Percentiles rank a stretch among this genome's conserved stretches.
These are phyloP conservation scores for Scalopus aquaticus DNA, from an alignment of 2,113 vertebrate genomes.

Conservation along the genomic window DNA sequence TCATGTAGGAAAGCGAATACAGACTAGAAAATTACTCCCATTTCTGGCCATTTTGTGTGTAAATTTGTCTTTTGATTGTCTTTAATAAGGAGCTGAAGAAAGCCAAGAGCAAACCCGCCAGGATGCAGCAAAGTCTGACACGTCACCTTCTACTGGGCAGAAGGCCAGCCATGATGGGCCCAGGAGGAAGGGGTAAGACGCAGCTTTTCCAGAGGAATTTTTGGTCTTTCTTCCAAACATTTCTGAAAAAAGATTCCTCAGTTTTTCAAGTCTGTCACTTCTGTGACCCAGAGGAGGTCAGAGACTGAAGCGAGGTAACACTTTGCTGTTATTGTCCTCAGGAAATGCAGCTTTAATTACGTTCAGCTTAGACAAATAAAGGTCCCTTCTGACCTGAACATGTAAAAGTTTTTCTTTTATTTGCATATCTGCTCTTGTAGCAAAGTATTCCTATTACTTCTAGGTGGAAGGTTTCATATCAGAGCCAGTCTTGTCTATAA, in stretches of 20 bases:
- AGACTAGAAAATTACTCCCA: neutral
- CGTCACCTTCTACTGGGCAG: slow-evolving; percentile 80
- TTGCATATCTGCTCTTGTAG: neutral
- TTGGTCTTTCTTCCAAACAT: neutral
- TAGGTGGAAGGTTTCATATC: neutral
- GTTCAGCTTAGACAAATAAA: slow-evolving; percentile 50
- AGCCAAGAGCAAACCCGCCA: slow-evolving; percentile 68
- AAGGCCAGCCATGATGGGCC: slow-evolving; percentile 80
- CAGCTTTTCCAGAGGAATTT: neutral
- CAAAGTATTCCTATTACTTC: neutral
- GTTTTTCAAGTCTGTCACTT: slow-evolving; percentile 27
- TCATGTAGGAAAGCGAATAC: neutral
- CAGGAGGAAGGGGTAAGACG: slow-evolving; percentile 90
- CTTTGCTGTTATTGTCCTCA: slow-evolving; percentile 57
- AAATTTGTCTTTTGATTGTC: slow-evolving; percentile 44
- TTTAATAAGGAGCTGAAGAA: slow-evolving; percentile 69
- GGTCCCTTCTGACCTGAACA: neutral
- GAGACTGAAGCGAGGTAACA: slow-evolving; percentile 13
- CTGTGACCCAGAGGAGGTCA: neutral
- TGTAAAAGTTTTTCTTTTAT: slow-evolving; percentile 27
- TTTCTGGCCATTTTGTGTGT: neutral
- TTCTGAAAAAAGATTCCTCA: slow-evolving; percentile 22
- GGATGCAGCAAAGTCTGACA: slow-evolving; percentile 75
- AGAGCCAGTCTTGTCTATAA: neutral
- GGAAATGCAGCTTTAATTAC: slow-evolving; percentile 68